Evolutionary conservation across 2,113 vertebrate species (phyloP).

Genomic region (Epinephelus fuscoguttatus): DNA sequence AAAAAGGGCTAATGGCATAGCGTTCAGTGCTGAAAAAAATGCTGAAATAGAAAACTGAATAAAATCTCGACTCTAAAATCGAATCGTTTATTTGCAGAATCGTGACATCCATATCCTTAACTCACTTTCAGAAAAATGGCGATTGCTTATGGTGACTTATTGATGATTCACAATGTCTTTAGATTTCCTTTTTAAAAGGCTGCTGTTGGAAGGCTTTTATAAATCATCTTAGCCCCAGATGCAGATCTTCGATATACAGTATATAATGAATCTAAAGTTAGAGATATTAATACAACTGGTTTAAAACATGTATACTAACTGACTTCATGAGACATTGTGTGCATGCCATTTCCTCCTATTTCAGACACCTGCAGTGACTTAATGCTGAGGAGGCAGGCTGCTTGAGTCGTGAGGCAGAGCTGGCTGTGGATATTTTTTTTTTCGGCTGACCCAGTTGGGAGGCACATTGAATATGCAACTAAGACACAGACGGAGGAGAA

Average conservation of each 20-base stretch:
- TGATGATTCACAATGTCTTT: neutral
- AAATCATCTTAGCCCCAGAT: neutral
- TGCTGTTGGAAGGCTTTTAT: neutral
- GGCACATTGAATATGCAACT: conserved; percentile 70
- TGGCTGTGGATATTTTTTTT: conserved; percentile 35
- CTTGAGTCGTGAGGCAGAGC: conserved; percentile 47
- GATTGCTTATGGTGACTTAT: neutral
- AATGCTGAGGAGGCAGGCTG: conserved; percentile 49
- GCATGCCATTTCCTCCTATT: neutral
- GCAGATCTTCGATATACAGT: neutral
- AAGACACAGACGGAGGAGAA: conserved; percentile 65
- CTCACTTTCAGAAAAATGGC: conserved; percentile 8
- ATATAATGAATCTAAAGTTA: neutral
- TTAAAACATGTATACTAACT: conserved; percentile 1
- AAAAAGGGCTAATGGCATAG: too few relatives aligned
- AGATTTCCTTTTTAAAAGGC: neutral
- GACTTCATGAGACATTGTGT: conserved; percentile 2
- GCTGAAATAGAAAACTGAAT: too few relatives aligned
- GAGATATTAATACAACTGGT: conserved; percentile 4
- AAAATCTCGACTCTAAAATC: too few relatives aligned
- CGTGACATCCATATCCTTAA: too few relatives aligned
- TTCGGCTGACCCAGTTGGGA: conserved; percentile 77
- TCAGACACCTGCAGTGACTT: conserved; percentile 63
- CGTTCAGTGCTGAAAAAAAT: too few relatives aligned
- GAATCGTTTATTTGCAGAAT: too few relatives aligned